Evolutionary conservation across 2,797 vertebrate species (phyloP), one percentile per base, ranked within the genome.

Genomic region (Neostethus bicornis): DNA sequence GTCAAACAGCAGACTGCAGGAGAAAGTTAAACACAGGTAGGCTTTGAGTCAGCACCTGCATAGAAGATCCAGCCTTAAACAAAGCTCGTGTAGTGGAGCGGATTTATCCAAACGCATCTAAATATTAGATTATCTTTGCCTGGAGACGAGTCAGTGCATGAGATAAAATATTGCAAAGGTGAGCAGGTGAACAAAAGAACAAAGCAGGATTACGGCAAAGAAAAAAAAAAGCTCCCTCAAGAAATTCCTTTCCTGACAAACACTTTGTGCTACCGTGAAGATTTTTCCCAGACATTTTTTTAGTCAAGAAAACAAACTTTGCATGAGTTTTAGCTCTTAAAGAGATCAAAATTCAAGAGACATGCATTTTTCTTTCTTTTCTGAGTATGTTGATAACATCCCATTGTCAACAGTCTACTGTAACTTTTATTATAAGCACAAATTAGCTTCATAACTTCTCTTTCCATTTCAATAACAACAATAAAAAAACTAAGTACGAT

Each of bases 1-100:
- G 23, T 47, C 1, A 70, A 64, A 64, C 68, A 61, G 67, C 75
- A 72, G 76, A 78, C 77, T 44, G 60, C 34, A 19, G 54, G 67
- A 79, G 77, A 86, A 84, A 77, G 79, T 72, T 65, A 57, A 62
- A 66, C 46, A 57, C 67, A 68, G 69, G 65, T 51, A 70, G 46
- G 57, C 55, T 17, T 29, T 42, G 19, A 70, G 48, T 68, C 42
- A 38, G 72, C 70, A 57, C 55, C 68, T 62, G 72, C 54, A 32
- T 5, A 56, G 46, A 35, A 66, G 41, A 59, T 69, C 31, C 63
- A 9, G 37, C 51, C 71, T 75, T 49, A 75, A 58, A 69, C 45
- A 32, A 19, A 3, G 7, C 43, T 55, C 47, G 7, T 50, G 39
- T 65, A 61, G 31, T 5, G 8, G 48, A 28, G 17, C 65, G 19